Evolutionary conservation across 1,140 invertebrate genomes (phyloP).

Genomic region (Cyclargus thomasi): DNA sequence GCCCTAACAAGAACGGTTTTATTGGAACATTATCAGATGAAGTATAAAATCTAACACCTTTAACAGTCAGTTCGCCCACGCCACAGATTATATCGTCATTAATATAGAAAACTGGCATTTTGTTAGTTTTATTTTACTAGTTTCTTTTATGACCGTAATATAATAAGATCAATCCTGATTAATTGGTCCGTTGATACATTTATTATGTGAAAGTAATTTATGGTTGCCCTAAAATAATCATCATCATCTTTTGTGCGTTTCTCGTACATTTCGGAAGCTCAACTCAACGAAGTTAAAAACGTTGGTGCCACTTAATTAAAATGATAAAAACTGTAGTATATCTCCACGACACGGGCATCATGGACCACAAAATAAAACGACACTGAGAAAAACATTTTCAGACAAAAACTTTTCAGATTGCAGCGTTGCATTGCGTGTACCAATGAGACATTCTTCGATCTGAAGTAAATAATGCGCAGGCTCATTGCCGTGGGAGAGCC

Average conservation of each 20-base stretch:
- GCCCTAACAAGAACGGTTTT: slow-evolving; percentile 2
- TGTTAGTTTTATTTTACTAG: slow-evolving; percentile 3
- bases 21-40: background rate
- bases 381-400: no score
- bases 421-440: no score
- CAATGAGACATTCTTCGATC: no score
- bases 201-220: slow-evolving; percentile 1
- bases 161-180: background rate
- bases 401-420: no score
- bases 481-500: no score
- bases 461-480: no score
- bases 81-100: slow-evolving; percentile 1
- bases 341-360: no score
- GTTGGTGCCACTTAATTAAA: no score
- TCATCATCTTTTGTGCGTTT: background rate
- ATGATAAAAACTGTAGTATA: no score
- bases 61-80: background rate
- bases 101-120: background rate
- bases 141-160: background rate
- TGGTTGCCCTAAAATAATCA: background rate
- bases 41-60: background rate
- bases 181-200: background rate
- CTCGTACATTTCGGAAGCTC: no score
- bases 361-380: no score
- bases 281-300: no score